phyloP scores from a whole-genome alignment of 2,888 invertebrate species.

The Caenorhabditis sinica region DNA sequence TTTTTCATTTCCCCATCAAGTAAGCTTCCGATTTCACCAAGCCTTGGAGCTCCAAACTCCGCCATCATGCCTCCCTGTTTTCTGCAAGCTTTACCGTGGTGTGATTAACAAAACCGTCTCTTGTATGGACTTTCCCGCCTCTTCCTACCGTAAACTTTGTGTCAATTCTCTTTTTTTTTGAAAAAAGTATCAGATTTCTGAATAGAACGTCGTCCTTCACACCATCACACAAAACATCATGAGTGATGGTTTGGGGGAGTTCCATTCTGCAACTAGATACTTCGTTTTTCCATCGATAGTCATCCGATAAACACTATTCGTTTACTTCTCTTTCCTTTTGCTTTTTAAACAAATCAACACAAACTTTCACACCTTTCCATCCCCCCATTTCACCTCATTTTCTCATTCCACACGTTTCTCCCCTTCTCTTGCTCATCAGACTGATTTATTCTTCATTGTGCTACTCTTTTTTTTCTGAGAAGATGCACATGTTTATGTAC shows the following conservation, averaged over 20 bases:
- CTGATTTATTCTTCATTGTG: constrained; percentile 32
- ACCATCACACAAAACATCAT: constrained; percentile 10
- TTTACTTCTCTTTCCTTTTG: constrained; percentile 13
- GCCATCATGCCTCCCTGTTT: no score
- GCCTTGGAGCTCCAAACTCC: no score
- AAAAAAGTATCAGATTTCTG: background rate
- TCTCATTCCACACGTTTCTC: constrained; percentile 3
- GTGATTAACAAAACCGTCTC: background rate
- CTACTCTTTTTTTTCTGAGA: background rate
- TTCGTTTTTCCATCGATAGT: constrained; percentile 8
- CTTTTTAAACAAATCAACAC: constrained; percentile 31
- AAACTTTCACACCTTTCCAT: constrained; percentile 37
- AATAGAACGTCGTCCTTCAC: constrained; percentile 16
- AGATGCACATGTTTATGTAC: constrained; percentile 34
- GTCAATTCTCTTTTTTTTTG: background rate
- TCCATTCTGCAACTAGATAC: constrained; percentile 42
- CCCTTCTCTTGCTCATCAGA: constrained; percentile 2
- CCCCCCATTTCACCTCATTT: background rate
- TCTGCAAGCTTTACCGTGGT: no score
- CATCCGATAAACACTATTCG: constrained; percentile 31
- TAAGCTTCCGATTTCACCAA: no score
- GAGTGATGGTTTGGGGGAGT: background rate
- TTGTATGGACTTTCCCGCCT: background rate
- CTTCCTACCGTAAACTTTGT: constrained; percentile 13
- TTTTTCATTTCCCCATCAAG: no score